Conservation (phyloP, 2,888 invertebrate genomes). For the Watsonalla cultraria region DNA sequence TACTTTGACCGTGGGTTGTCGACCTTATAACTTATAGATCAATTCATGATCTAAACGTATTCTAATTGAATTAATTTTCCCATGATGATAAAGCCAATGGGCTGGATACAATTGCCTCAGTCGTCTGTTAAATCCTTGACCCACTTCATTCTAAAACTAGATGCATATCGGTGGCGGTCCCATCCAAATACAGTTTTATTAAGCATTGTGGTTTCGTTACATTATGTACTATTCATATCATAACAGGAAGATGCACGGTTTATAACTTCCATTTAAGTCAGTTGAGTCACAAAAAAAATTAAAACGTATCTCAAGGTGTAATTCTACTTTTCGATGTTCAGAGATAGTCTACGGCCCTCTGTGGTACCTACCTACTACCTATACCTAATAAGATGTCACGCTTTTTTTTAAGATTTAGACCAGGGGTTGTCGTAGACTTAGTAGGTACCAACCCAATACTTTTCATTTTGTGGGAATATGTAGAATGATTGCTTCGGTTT, state of each 20-base stretch:
- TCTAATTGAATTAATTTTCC: slow-evolving; percentile 62
- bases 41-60: slow-evolving; percentile 5
- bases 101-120: slow-evolving; percentile 24
- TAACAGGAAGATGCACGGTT: slow-evolving; percentile 12
- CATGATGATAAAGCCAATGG: slow-evolving; percentile 40
- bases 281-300: not conserved
- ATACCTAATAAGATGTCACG: too few species aligned
- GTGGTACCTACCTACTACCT: too few species aligned
- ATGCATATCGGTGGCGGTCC: slow-evolving; percentile 46
- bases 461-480: too few species aligned
- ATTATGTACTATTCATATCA: slow-evolving; percentile 33
- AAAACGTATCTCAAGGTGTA: too few species aligned
- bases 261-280: not conserved
- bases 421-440: too few species aligned
- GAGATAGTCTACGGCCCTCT: too few species aligned
- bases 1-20: not conserved
- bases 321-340: too few species aligned
- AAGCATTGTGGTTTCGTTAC: slow-evolving; percentile 28
- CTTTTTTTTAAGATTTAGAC: too few species aligned
- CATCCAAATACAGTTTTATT: slow-evolving; percentile 36
- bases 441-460: too few species aligned
- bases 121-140: slow-evolving; percentile 48
- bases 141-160: slow-evolving; percentile 48
- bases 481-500: too few species aligned
- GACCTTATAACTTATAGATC: not conserved